These are phyloP conservation scores for Aspidiotus rigidus DNA, from an alignment of 2,888 invertebrate genomes.

Conservation along the genomic window DNA sequence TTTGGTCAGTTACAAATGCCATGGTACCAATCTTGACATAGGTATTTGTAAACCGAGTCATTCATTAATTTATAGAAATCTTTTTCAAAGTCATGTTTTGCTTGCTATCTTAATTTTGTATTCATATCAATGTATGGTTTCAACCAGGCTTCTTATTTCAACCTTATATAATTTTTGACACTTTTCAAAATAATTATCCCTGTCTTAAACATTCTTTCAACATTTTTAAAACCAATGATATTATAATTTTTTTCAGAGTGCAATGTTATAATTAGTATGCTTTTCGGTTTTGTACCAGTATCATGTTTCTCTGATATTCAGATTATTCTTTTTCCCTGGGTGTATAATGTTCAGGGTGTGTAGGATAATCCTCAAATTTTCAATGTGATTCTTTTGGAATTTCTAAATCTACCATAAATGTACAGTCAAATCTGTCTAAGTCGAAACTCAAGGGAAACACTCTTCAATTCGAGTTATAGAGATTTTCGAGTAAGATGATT, in stretches of 20 bases:
- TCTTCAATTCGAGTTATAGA: neutral
- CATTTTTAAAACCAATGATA: neutral
- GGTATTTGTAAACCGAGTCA: too few species aligned
- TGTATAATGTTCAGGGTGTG: slow-evolving; percentile 7
- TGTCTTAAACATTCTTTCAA: neutral
- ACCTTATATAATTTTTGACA: slow-evolving; percentile 2
- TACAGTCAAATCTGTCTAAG: slow-evolving; percentile 3
- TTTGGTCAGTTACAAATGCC: too few species aligned
- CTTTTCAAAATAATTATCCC: neutral
- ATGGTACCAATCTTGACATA: too few species aligned
- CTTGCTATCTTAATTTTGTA: slow-evolving; percentile 1
- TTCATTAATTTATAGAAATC: too few species aligned
- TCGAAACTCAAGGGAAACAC: too few species aligned
- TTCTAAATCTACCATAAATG: slow-evolving; percentile 17
- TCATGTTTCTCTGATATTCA: slow-evolving; percentile 6
- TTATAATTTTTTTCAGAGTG: neutral
- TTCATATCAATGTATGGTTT: slow-evolving; percentile 13
- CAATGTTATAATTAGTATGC: neutral
- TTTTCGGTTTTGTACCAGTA: neutral
- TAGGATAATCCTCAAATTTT: slow-evolving; percentile 15
- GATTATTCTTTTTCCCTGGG: slow-evolving; percentile 13
- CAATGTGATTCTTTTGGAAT: slow-evolving; percentile 11
- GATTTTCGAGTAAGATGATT: neutral
- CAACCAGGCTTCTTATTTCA: slow-evolving; percentile 3
- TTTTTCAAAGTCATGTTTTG: slow-evolving; percentile 6